Conservation (phyloP, 2,797 vertebrate genomes). For the Florisuga fusca region DNA sequence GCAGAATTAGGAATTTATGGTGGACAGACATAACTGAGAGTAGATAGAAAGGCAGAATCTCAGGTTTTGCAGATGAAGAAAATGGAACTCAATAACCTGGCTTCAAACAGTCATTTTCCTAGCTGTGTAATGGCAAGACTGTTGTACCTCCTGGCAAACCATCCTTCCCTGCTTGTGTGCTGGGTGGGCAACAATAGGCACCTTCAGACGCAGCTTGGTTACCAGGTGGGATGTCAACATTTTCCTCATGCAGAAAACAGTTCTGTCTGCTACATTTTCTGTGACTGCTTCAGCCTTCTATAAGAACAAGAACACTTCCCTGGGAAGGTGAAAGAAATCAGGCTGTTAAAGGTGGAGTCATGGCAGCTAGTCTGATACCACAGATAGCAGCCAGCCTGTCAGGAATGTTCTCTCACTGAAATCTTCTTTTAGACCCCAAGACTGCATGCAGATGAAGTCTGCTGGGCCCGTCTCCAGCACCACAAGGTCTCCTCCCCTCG, state of each 20-base stretch:
- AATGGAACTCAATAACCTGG: neutral
- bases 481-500: neutral
- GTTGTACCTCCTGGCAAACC: neutral
- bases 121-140: neutral
- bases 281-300: neutral
- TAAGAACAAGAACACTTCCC: neutral
- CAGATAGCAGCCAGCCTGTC: neutral
- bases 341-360: neutral
- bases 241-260: neutral
- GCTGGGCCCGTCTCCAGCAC: neutral
- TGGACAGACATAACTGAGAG: neutral
- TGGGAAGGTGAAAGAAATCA: neutral
- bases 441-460: neutral
- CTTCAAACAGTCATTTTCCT: neutral
- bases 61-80: neutral
- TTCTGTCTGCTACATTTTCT: neutral
- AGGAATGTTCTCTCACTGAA: neutral
- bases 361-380: neutral
- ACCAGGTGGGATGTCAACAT: neutral
- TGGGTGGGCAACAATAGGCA: fast-evolving
- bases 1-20: neutral
- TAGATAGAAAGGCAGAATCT: neutral
- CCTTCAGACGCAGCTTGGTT: neutral
- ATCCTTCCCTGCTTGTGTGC: neutral
- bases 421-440: neutral